Evolutionary conservation across 2,888 invertebrate species (phyloP).

Genomic region (Odontomyia ornata): DNA sequence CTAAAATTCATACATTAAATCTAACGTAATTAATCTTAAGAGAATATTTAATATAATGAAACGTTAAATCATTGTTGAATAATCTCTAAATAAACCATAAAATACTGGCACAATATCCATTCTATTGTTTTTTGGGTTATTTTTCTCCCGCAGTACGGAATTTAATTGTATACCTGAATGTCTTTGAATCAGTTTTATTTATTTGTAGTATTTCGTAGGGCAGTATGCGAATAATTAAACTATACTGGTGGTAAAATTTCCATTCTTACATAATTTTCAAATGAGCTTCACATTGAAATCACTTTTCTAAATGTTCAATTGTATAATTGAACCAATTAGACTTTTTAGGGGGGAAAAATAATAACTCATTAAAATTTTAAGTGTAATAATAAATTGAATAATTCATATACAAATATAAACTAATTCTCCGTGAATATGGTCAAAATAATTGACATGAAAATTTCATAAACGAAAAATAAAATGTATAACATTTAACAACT

Average conservation of each 20-base stretch:
- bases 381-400: slow-evolving; percentile 7
- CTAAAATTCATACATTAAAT: slow-evolving; percentile 36
- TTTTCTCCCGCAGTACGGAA: background rate
- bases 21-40: slow-evolving; percentile 27
- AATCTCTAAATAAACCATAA: slow-evolving; percentile 1
- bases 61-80: slow-evolving; percentile 20
- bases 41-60: background rate
- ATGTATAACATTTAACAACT: slow-evolving; percentile 44
- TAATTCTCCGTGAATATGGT: background rate
- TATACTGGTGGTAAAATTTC: slow-evolving; percentile 35
- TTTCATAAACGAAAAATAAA: slow-evolving; percentile 35
- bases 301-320: slow-evolving; percentile 18
- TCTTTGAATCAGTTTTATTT: slow-evolving; percentile 11
- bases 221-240: slow-evolving; percentile 33
- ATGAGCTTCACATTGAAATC: slow-evolving; percentile 29
- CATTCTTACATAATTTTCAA: slow-evolving; percentile 3
- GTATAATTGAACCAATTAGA: slow-evolving; percentile 21
- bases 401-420: slow-evolving; percentile 7
- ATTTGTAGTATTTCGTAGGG: background rate
- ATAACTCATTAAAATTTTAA: background rate
- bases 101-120: slow-evolving; percentile 43
- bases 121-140: slow-evolving; percentile 33
- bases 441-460: slow-evolving; percentile 34
- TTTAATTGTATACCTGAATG: slow-evolving; percentile 30
- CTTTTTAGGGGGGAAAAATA: background rate